Percentiles rank a stretch among this genome's conserved stretches.
Evolutionary conservation across 1,140 invertebrate genomes (phyloP).

Genomic region (Heterodera schachtii): DNA sequence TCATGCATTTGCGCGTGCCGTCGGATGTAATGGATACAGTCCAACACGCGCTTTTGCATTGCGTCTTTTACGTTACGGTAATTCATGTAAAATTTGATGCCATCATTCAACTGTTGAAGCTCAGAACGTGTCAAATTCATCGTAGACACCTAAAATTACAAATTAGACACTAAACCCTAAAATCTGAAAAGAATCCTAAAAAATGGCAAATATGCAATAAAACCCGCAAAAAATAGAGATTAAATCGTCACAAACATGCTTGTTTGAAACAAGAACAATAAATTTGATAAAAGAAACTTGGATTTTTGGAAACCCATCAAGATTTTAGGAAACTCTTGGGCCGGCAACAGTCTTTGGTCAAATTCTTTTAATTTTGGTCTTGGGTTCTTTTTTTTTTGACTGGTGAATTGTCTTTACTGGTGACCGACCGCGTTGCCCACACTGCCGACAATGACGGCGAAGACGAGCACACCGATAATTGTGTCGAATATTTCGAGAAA

Average conservation of each 20-base stretch:
- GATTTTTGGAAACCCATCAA: no score
- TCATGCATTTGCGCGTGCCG: conserved; percentile 51
- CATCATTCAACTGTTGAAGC: conserved; percentile 90
- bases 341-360: no score
- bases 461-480: conserved; percentile 82
- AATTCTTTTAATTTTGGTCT: no score
- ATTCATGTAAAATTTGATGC: conserved; percentile 93
- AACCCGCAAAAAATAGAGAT: no score
- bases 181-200: no score
- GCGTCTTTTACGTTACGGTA: conserved; percentile 65
- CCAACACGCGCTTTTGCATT: conserved; percentile 68
- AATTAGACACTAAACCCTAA: no score
- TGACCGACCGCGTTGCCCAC: conserved; percentile 85
- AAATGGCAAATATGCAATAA: no score
- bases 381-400: no score
- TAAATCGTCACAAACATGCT: not conserved
- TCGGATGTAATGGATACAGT: conserved; percentile 51
- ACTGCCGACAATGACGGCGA: conserved; percentile 82
- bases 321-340: no score
- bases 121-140: conserved; percentile 90
- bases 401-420: not conserved
- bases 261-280: no score
- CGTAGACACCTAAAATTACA: conserved; percentile 71
- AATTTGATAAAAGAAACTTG: no score
- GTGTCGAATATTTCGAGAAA: conserved; percentile 79